A percentile compares a stretch with the other conserved stretches of the same genome.
phyloP scores from a whole-genome alignment of 1,140 invertebrate genomes.

The Drosophila mojavensis region DNA sequence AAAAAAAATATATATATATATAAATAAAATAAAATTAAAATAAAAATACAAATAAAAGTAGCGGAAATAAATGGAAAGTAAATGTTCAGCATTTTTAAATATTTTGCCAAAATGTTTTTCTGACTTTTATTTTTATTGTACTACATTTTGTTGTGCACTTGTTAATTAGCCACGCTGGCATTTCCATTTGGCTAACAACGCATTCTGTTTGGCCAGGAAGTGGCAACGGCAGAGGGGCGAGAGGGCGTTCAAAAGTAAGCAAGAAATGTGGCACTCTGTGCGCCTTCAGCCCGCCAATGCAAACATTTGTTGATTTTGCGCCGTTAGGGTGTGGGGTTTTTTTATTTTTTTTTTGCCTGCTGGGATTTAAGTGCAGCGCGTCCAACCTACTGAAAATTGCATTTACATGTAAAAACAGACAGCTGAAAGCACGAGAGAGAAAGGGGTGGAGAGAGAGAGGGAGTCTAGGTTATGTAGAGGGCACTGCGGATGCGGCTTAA shows the following conservation, averaged over 20 bases:
- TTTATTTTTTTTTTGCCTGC: slow-evolving; percentile 32
- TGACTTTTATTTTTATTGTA: background rate
- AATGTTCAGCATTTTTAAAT: background rate
- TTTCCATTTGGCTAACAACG: slow-evolving; percentile 52
- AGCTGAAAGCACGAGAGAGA: slow-evolving; percentile 14
- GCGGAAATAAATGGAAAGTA: background rate
- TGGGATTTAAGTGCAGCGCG: slow-evolving; percentile 44
- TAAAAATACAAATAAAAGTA: background rate
- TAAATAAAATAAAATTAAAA: too few species aligned
- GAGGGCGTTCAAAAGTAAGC: slow-evolving; percentile 42
- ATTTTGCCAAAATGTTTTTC: background rate
- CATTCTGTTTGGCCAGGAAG: slow-evolving; percentile 33
- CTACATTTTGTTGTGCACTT: background rate
- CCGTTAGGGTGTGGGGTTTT: background rate
- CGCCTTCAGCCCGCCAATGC: background rate
- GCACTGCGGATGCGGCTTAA: slow-evolving; percentile 55
- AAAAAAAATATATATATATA: too few species aligned
- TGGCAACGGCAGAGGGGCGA: background rate
- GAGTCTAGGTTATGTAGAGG: background rate
- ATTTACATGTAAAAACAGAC: slow-evolving; percentile 69
- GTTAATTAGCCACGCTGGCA: slow-evolving; percentile 35
- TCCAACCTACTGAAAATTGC: slow-evolving; percentile 67
- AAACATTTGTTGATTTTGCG: slow-evolving; percentile 35
- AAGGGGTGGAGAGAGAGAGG: too few species aligned
- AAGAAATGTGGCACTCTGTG: slow-evolving; percentile 48